Evolutionary conservation across 2,797 vertebrate genomes (phyloP).

Genomic region (Helarctos malayanus): DNA sequence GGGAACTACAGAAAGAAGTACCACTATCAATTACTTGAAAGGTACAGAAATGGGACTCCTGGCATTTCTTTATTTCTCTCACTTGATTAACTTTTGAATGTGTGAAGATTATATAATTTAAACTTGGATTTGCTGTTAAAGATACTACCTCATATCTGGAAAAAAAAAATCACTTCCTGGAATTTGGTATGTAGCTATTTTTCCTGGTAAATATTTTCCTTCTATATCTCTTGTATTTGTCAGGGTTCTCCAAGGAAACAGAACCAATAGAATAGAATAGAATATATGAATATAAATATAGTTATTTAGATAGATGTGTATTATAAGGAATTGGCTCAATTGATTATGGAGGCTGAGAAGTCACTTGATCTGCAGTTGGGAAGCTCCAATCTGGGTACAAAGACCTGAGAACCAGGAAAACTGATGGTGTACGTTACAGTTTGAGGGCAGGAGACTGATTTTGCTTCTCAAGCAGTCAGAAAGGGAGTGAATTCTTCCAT

Average conservation of each 20-base stretch:
- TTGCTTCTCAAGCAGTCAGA: neutral
- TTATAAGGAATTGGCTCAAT: neutral
- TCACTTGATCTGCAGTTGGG: too few relatives aligned
- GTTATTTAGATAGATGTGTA: neutral
- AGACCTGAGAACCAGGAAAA: neutral
- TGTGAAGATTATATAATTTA: neutral
- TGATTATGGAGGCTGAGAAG: neutral
- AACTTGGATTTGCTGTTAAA: neutral
- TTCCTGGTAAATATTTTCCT: neutral
- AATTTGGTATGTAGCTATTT: neutral
- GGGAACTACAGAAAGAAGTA: neutral
- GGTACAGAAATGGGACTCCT: neutral
- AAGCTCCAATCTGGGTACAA: neutral
- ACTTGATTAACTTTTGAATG: neutral
- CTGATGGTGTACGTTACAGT: neutral
- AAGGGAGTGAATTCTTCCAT: neutral
- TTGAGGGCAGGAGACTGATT: neutral
- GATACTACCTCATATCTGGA: neutral
- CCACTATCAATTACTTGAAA: neutral
- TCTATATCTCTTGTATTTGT: neutral
- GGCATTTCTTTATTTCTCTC: neutral
- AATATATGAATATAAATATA: neutral
- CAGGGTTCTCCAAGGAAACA: neutral
- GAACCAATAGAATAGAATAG: neutral
- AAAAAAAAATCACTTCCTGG: neutral